Percentiles rank a stretch among this genome's conserved stretches.
These are phyloP conservation scores for Micrastur ruficollis DNA, from an alignment of 2,797 vertebrate genomes.

Conservation along the genomic window DNA sequence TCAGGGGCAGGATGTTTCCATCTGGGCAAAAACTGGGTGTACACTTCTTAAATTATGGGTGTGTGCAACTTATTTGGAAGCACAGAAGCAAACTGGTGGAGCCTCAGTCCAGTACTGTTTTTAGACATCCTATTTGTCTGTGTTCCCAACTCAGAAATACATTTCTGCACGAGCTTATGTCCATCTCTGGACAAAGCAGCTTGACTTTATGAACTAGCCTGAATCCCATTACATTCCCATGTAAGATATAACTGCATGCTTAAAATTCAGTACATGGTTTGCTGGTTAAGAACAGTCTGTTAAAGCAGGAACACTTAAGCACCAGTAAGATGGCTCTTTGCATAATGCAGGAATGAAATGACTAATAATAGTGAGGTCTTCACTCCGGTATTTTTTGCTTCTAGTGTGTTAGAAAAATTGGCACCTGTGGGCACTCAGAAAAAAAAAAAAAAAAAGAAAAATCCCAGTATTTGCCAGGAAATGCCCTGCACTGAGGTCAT, in stretches of 20 bases:
- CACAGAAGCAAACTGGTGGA: neutral
- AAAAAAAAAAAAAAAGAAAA: neutral
- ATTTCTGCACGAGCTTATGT: neutral
- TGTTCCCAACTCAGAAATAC: neutral
- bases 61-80: fast-evolving
- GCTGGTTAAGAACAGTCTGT: neutral
- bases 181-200: slow-evolving; percentile 21
- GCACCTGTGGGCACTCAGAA: neutral
- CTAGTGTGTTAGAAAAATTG: neutral
- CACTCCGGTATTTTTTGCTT: neutral
- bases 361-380: neutral
- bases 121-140: neutral
- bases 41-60: neutral
- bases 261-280: slow-evolving; percentile 23
- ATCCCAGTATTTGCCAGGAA: neutral
- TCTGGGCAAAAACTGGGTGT: neutral
- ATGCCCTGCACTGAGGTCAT: neutral
- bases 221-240: neutral
- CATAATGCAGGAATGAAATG: neutral
- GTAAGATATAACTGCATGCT: neutral
- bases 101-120: neutral
- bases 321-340: neutral
- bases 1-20: neutral
- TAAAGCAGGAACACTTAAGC: neutral
- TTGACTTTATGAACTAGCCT: neutral